A percentile compares a stretch with the other conserved stretches of the same genome.
Evolutionary conservation across 2,888 invertebrate genomes (phyloP).

Genomic region (Resseliella maxima): DNA sequence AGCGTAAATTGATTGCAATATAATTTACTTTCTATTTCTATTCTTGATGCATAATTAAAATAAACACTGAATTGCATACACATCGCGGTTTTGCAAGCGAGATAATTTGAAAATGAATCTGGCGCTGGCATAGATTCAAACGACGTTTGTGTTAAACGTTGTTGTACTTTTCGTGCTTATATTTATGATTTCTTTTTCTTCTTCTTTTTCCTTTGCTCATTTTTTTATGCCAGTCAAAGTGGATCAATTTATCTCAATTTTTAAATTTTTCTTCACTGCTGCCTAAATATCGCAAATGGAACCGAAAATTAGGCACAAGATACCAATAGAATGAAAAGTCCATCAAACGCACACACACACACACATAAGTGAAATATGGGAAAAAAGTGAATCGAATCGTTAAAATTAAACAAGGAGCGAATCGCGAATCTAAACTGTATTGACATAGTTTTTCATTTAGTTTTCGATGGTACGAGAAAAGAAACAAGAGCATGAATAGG

Average conservation of each 20-base stretch:
- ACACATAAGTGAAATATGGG: constrained; percentile 31
- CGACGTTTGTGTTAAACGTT: not conserved
- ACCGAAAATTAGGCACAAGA: not conserved
- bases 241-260: not conserved
- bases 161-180: not conserved
- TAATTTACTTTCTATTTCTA: constrained; percentile 52
- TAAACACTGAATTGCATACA: constrained; percentile 42
- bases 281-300: not conserved
- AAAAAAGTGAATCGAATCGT: constrained; percentile 27
- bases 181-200: not conserved
- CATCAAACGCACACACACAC: not conserved
- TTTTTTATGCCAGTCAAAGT: constrained; percentile 10
- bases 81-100: not conserved
- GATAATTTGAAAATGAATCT: not conserved
- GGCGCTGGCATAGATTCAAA: constrained; percentile 23
- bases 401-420: not conserved
- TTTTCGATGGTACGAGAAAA: not conserved
- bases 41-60: constrained; percentile 44
- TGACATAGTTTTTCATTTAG: constrained; percentile 34
- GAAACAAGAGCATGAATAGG: not conserved
- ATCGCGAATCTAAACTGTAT: not conserved
- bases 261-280: not conserved
- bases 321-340: not conserved
- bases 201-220: not conserved
- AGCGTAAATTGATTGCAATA: constrained; percentile 36